Percentiles rank a stretch among this genome's conserved stretches.
These are phyloP conservation scores for Plectropomus leopardus DNA, from an alignment of 2,113 vertebrate species.

Conservation along the genomic window DNA sequence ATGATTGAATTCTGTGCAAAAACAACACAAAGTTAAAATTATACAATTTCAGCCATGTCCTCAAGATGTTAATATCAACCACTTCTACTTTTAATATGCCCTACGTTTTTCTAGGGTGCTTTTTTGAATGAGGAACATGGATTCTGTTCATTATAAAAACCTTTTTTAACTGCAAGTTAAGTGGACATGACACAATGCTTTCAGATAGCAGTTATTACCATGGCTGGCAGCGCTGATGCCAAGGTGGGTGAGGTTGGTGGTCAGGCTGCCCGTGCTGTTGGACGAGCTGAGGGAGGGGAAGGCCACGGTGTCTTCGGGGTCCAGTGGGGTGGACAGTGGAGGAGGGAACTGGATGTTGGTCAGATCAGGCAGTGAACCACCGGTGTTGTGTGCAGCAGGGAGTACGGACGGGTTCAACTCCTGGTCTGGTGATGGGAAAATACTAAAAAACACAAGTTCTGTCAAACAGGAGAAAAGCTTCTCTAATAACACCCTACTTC, in stretches of 20 bases:
- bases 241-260: conserved; percentile 94
- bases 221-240: conserved; percentile 90
- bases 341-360: conserved; percentile 99
- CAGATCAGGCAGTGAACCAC: conserved; percentile 96
- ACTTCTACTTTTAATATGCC: not conserved
- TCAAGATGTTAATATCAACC: no score
- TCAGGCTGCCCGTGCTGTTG: conserved; percentile 91
- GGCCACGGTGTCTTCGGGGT: conserved; percentile 91
- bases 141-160: not conserved
- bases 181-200: not conserved
- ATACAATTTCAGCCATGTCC: no score
- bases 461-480: conserved; percentile 8
- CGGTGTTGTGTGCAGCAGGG: conserved; percentile 93
- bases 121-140: not conserved
- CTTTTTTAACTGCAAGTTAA: not conserved
- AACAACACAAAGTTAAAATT: no score
- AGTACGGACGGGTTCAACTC: conserved; percentile 90
- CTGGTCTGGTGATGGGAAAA: conserved; percentile 96
- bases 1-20: no score
- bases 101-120: not conserved
- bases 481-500: not conserved
- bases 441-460: conserved; percentile 80
- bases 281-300: conserved; percentile 91
- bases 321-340: conserved; percentile 94
- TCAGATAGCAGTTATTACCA: conserved; percentile 78